phyloP scores from a whole-genome alignment of 2,888 invertebrate species.

The Ophion costatus region DNA sequence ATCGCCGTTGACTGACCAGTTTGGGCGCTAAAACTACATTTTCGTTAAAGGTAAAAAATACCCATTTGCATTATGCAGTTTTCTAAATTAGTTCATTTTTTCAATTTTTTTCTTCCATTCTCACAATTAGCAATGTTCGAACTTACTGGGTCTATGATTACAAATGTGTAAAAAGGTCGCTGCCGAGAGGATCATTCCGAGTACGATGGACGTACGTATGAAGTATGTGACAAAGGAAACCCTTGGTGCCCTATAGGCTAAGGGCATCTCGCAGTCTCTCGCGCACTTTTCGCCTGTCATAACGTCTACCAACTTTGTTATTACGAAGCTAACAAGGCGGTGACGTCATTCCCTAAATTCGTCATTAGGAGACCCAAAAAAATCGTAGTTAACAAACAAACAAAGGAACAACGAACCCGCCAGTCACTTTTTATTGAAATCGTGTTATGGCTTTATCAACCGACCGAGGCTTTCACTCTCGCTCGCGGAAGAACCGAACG shows the following conservation, averaged over 20 bases:
- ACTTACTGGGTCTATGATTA: constrained; percentile 81
- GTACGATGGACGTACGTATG: constrained; percentile 75
- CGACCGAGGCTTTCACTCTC: constrained; percentile 58
- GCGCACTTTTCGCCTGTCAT: constrained; percentile 72
- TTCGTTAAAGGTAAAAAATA: not conserved
- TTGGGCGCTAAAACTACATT: no score
- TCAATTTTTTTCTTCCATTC: not conserved
- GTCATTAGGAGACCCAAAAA: constrained; percentile 8
- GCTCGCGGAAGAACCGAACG: constrained; percentile 16
- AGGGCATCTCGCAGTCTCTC: constrained; percentile 51
- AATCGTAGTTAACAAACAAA: not conserved
- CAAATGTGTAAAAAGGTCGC: constrained; percentile 80
- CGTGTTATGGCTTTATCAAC: constrained; percentile 9
- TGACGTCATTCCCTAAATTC: constrained; percentile 72
- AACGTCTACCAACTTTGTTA: constrained; percentile 73
- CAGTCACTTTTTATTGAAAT: not conserved
- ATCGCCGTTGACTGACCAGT: no score
- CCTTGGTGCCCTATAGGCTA: constrained; percentile 39
- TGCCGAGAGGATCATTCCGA: constrained; percentile 78
- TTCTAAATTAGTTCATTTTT: constrained; percentile 19
- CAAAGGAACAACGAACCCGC: not conserved
- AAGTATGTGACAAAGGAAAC: constrained; percentile 73
- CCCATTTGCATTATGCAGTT: not conserved
- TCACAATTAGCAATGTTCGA: not conserved
- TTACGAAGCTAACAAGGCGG: constrained; percentile 70